Conservation (phyloP, 2,797 vertebrate species). For the Nothura maculosa region DNA sequence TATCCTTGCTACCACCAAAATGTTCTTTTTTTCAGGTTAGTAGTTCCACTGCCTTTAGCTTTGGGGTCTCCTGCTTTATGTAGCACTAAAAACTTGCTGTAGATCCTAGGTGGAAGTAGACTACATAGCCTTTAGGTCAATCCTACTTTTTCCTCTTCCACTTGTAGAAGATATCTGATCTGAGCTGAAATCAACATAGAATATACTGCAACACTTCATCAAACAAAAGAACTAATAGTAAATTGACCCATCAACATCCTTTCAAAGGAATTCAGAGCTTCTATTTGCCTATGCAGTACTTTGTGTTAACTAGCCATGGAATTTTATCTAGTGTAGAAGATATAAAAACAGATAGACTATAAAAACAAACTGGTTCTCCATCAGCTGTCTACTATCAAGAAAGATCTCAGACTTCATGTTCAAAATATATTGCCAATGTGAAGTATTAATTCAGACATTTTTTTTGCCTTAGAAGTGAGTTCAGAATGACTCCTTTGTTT, state of each 20-base stretch:
- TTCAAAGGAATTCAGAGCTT: neutral
- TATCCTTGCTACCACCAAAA: neutral
- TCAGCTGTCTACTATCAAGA: neutral
- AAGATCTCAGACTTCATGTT: neutral
- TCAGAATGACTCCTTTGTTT: neutral
- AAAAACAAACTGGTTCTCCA: neutral
- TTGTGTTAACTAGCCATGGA: neutral
- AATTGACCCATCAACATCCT: fast-evolving
- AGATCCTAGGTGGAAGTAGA: neutral
- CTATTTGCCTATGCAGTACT: fast-evolving
- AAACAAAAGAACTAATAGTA: neutral
- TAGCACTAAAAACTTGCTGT: fast-evolving
- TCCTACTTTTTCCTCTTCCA: neutral
- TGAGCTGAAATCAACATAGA: neutral
- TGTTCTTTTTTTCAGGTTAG: neutral
- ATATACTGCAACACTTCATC: neutral
- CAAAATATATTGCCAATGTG: neutral
- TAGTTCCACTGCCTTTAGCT: neutral
- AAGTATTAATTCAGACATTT: neutral
- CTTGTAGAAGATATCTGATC: neutral
- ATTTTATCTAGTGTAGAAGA: neutral
- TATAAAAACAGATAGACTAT: neutral
- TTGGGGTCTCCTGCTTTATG: neutral
- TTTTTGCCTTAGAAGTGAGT: neutral
- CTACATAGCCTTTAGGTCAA: neutral